phyloP scores from a whole-genome alignment of 1,140 invertebrate genomes.

The Neodiprion pinetum region DNA sequence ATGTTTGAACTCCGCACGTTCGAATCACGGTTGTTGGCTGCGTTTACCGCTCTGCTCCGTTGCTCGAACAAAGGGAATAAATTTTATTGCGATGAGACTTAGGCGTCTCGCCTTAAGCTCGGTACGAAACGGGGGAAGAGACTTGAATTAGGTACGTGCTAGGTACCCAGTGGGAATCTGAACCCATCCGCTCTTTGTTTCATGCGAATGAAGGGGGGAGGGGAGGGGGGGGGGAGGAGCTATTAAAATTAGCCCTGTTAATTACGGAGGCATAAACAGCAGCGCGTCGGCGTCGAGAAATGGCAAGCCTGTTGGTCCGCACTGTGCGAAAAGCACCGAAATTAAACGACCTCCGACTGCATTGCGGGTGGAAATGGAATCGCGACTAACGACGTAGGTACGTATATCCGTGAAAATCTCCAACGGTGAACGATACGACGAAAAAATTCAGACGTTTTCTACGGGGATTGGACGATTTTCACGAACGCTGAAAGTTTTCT shows the following conservation, averaged over 20 bases:
- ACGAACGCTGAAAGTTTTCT: too few relatives aligned
- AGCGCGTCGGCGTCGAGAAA: background rate
- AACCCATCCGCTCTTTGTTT: constrained; percentile 50
- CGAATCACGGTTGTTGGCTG: too few relatives aligned
- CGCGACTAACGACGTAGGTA: constrained; percentile 43
- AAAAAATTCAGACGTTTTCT: too few relatives aligned
- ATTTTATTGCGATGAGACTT: too few relatives aligned
- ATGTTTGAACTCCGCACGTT: too few relatives aligned
- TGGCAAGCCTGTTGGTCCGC: constrained; percentile 44
- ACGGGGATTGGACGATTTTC: too few relatives aligned
- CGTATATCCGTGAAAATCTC: background rate
- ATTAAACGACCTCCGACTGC: constrained; percentile 37
- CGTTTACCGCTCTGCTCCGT: too few relatives aligned
- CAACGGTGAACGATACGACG: too few relatives aligned
- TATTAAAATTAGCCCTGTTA: constrained; percentile 60
- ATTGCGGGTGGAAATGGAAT: constrained; percentile 48
- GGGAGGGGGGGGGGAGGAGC: constrained; percentile 9
- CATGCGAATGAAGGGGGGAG: background rate
- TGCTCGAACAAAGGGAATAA: too few relatives aligned
- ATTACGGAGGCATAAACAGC: constrained; percentile 37
- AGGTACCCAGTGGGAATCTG: constrained; percentile 43
- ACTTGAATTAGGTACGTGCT: too few relatives aligned
- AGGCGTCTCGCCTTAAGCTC: too few relatives aligned
- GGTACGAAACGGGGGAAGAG: too few relatives aligned
- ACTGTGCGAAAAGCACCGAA: constrained; percentile 47